phyloP scores from a whole-genome alignment of 2,797 vertebrate species.

The Phoeniculus purpureus region DNA sequence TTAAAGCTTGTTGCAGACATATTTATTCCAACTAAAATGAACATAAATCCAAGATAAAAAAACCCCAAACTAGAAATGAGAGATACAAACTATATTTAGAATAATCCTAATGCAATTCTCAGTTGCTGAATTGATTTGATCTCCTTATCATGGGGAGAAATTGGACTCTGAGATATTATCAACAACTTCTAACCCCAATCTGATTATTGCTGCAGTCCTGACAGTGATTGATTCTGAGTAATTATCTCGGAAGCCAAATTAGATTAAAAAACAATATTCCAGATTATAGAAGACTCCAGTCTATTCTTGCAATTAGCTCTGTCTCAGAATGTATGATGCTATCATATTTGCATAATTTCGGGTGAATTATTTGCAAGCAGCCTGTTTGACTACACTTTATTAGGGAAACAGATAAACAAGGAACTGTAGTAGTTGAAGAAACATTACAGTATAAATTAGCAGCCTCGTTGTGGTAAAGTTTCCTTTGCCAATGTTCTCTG shows the following conservation, averaged over 20 bases:
- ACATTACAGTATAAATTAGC: background rate
- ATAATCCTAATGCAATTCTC: slow-evolving; percentile 72
- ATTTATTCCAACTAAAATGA: slow-evolving; percentile 44
- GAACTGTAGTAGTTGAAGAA: slow-evolving; percentile 46
- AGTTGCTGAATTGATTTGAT: slow-evolving; percentile 75
- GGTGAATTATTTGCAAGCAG: slow-evolving; percentile 56
- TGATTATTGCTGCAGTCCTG: slow-evolving; percentile 79
- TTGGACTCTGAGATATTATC: slow-evolving; percentile 72
- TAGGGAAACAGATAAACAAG: slow-evolving; percentile 43
- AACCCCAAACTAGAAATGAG: slow-evolving; percentile 43
- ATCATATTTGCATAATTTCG: slow-evolving; percentile 71
- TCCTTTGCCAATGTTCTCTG: slow-evolving; percentile 14
- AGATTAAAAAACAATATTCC: slow-evolving; percentile 82
- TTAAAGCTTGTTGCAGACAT: slow-evolving; percentile 17
- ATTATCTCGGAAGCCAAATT: slow-evolving; percentile 80
- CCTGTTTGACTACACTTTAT: slow-evolving; percentile 28
- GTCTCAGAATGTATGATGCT: slow-evolving; percentile 65
- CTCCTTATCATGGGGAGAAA: slow-evolving; percentile 74
- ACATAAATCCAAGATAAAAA: slow-evolving; percentile 29
- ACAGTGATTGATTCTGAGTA: slow-evolving; percentile 84
- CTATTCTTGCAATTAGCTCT: slow-evolving; percentile 71
- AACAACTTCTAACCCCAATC: slow-evolving; percentile 71
- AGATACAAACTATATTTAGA: slow-evolving; percentile 65
- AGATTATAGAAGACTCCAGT: slow-evolving; percentile 72
- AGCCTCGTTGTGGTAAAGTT: background rate